A percentile compares a stretch with the other conserved stretches of the same genome.
Evolutionary conservation across 1,140 invertebrate species (phyloP).

Genomic region (Marisa cornuarietis): DNA sequence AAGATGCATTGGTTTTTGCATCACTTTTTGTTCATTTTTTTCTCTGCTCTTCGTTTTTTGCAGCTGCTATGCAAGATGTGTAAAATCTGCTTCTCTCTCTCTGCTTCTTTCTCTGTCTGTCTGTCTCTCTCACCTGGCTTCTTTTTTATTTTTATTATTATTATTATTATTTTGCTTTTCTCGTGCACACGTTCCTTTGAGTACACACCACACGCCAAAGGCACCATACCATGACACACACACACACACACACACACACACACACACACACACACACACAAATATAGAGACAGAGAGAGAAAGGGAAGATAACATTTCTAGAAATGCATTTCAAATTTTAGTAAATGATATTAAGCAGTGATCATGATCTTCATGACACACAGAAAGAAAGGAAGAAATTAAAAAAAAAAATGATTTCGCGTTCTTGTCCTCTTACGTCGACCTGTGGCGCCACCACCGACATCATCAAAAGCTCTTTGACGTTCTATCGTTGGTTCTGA

Average conservation of each 20-base stretch:
- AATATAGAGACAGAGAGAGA: background rate
- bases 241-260: slow-evolving; percentile 15
- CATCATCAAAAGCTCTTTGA: too few species aligned
- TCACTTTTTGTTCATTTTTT: too few species aligned
- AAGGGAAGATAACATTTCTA: too few species aligned
- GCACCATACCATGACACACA: slow-evolving; percentile 1
- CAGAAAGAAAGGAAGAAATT: background rate
- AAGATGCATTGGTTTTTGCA: too few species aligned
- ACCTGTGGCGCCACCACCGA: too few species aligned
- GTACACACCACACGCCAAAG: background rate
- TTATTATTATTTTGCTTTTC: too few species aligned
- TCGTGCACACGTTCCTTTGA: background rate
- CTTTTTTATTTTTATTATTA: background rate
- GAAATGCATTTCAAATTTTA: background rate
- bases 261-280: background rate
- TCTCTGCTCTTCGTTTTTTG: too few species aligned
- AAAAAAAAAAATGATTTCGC: background rate
- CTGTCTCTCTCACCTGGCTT: background rate
- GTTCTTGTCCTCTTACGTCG: too few species aligned
- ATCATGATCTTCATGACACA: background rate
- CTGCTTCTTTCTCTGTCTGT: slow-evolving; percentile 7
- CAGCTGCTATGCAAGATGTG: too few species aligned
- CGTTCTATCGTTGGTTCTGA: too few species aligned
- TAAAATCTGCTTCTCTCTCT: background rate
- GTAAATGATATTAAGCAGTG: background rate